Evolutionary conservation across 2,113 vertebrate species (phyloP).

Genomic region (Paramisgurnus dabryanus): DNA sequence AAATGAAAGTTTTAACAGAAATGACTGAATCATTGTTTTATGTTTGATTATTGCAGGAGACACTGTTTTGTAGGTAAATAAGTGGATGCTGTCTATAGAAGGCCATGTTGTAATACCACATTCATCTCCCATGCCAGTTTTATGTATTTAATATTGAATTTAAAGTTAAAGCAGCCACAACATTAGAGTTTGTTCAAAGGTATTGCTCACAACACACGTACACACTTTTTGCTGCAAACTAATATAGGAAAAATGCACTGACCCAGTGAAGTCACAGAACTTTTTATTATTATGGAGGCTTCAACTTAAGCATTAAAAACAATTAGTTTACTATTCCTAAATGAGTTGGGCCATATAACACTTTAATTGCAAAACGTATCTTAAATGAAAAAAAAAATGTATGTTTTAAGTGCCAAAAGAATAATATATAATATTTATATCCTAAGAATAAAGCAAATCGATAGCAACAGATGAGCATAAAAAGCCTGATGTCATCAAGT

Average conservation of each 20-base stretch:
- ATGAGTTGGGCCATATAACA: neutral
- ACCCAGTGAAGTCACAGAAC: neutral
- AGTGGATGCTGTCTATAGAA: neutral
- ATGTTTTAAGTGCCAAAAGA: too few relatives aligned
- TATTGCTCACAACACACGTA: neutral
- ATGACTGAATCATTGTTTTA: neutral
- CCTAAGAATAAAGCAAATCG: too few relatives aligned
- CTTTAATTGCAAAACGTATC: neutral
- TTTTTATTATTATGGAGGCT: neutral
- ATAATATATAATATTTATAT: too few relatives aligned
- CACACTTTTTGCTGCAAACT: neutral
- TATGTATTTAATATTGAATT: neutral
- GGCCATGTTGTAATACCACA: slow-evolving; percentile 1
- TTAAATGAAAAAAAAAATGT: too few relatives aligned
- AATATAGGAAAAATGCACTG: neutral
- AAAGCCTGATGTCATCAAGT: too few relatives aligned
- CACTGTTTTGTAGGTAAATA: neutral
- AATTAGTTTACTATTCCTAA: neutral
- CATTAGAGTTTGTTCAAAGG: neutral
- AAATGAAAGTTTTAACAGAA: neutral
- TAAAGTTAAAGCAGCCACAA: slow-evolving; percentile 10
- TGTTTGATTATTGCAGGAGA: slow-evolving; percentile 2
- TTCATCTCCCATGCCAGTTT: slow-evolving; percentile 9
- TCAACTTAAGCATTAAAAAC: neutral
- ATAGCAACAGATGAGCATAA: too few relatives aligned